A percentile compares a stretch with the other conserved stretches of the same genome.
These are phyloP conservation scores for Trissonchulus sp. DNA, from an alignment of 2,888 invertebrate genomes.

Conservation along the genomic window DNA sequence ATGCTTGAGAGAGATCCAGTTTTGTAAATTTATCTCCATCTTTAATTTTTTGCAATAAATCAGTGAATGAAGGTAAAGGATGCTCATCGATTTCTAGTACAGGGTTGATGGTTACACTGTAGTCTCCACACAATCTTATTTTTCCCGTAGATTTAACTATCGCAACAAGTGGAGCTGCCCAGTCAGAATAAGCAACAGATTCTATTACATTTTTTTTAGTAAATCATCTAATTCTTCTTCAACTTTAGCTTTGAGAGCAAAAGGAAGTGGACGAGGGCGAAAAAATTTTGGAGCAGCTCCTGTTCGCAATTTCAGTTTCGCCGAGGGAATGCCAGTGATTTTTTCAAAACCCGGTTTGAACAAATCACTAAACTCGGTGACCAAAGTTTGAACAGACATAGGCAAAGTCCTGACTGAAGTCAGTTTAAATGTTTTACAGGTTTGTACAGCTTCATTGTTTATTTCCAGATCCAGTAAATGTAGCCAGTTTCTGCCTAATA, in stretches of 20 bases:
- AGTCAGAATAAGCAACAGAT: not conserved
- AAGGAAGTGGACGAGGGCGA: not conserved
- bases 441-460: no score
- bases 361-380: not conserved
- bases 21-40: not conserved
- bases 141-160: no score
- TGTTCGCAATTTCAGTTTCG: not conserved
- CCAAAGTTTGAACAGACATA: not conserved
- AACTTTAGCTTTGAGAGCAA: not conserved
- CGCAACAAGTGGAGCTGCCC: no score
- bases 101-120: not conserved
- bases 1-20: not conserved
- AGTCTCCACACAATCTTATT: not conserved
- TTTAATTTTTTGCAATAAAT: conserved; percentile 28
- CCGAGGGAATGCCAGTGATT: not conserved
- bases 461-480: no score
- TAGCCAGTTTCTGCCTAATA: not conserved
- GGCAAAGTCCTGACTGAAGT: no score
- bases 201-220: not conserved
- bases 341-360: not conserved
- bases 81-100: not conserved
- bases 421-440: no score
- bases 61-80: not conserved
- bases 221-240: conserved; percentile 1
- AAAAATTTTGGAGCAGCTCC: not conserved